phyloP scores from a whole-genome alignment of 2,888 invertebrate genomes.

The Pachydiplax longipennis region DNA sequence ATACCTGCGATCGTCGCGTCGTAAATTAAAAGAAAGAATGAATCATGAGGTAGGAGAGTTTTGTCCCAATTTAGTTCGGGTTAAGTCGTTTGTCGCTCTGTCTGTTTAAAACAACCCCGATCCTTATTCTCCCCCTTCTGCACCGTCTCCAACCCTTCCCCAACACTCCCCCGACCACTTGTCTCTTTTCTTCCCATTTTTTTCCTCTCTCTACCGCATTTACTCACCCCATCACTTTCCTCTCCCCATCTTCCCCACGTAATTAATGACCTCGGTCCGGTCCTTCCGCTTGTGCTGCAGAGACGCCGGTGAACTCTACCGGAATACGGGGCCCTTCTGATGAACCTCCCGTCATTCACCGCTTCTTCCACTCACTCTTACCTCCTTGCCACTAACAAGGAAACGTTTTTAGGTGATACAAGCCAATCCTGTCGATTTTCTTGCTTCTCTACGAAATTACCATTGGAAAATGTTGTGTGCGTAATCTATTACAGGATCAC shows the following conservation, averaged over 20 bases:
- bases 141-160: background rate
- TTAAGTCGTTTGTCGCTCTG: too few relatives aligned
- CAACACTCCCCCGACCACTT: background rate
- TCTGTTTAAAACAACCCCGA: background rate
- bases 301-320: background rate
- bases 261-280: background rate
- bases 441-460: too few relatives aligned
- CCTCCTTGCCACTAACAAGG: background rate
- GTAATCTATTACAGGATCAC: too few relatives aligned
- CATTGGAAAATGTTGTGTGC: too few relatives aligned
- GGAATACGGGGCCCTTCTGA: background rate
- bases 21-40: too few relatives aligned
- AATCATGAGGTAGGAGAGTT: too few relatives aligned
- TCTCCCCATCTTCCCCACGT: background rate
- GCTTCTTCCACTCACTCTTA: background rate
- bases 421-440: too few relatives aligned
- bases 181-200: background rate
- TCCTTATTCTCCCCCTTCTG: background rate
- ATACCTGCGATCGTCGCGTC: too few relatives aligned
- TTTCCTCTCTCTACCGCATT: background rate
- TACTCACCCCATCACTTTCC: background rate
- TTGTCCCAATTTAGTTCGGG: too few relatives aligned
- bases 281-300: background rate
- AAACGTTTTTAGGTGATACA: too few relatives aligned
- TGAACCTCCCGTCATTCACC: background rate